These are phyloP conservation scores for Dreissena rostriformis DNA, from an alignment of 1,140 invertebrate genomes.

Conservation along the genomic window DNA sequence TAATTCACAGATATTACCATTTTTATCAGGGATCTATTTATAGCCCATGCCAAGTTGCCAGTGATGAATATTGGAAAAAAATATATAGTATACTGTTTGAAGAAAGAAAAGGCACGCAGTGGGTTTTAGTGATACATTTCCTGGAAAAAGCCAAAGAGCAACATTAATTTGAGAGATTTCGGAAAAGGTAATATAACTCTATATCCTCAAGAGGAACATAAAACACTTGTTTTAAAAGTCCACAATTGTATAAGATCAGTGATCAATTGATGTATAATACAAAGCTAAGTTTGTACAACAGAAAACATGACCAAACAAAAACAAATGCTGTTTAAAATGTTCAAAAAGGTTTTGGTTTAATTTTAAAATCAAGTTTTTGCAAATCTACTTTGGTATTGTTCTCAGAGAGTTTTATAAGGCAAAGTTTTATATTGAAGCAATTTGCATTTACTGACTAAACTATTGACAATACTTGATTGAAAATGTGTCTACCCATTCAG, in stretches of 20 bases:
- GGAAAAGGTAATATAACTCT: neutral
- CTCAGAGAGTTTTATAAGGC: no score
- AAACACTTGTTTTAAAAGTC: neutral
- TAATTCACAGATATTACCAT: constrained; percentile 50
- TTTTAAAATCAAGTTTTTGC: no score
- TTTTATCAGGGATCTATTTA: constrained; percentile 48
- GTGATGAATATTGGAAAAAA: constrained; percentile 45
- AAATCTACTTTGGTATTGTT: no score
- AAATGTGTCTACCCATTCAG: no score
- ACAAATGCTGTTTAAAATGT: no score
- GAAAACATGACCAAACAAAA: neutral
- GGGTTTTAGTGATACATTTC: neutral
- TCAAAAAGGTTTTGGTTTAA: no score
- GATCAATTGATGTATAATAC: constrained; percentile 5
- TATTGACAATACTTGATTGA: no score
- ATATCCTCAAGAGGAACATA: neutral
- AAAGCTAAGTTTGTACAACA: neutral
- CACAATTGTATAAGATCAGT: neutral
- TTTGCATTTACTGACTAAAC: no score
- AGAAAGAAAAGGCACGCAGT: neutral
- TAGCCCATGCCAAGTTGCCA: constrained; percentile 26
- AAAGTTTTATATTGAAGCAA: no score
- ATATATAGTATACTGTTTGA: constrained; percentile 45
- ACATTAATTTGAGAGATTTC: neutral
- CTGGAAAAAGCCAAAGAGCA: neutral